Evolutionary conservation across 2,797 vertebrate genomes (phyloP), one percentile per base, ranked within the genome.

Genomic region (Pitangus sulphuratus): DNA sequence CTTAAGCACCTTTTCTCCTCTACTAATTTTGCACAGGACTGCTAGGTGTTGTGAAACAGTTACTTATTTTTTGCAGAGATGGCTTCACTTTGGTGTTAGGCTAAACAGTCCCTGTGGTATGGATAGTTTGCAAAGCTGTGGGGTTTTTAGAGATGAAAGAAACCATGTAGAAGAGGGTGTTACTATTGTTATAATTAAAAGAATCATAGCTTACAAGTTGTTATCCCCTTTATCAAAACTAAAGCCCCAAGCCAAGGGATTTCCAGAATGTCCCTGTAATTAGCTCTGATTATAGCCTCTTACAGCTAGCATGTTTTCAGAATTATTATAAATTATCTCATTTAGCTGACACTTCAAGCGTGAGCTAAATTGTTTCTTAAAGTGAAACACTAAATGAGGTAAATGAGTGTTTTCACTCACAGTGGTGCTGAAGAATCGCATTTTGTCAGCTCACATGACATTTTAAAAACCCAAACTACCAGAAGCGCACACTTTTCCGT

Each of bases 251-350:
- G 92, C 84, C 68, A 86, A 62, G 87, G 84, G 76, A 87, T 95
- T 97, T 96, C 87, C 84, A 95, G 84, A 95, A 86, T 48, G 48
- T 69, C 80, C 79, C 80, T 96, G n/a, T 97, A 96, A 97, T 96
- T 97, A 95, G 50, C 84, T 89, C 70, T 94, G 93, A 96, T 97
- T 87, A 94, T 75, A 95, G 88, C 56, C 89, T 96, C 86, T 90
- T 82, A 62, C 4, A 11, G 61, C 69, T 78, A 91, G 33, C 39
- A 11, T 88, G 89, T 90, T 88, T 89, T 88, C 77, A 87, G 88
- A 81, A 77, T 90, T 86, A 85, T 74, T 92, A 72, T 82, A 69
- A 93, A 93, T 94, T 83, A 84, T 75, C 85, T 78, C 30, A 85
- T 95, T 97, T 96, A 93, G 60, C 77, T 95, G 93, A 90, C 81